phyloP scores from a whole-genome alignment of 1,140 invertebrate genomes.

The Drosophila busckii region DNA sequence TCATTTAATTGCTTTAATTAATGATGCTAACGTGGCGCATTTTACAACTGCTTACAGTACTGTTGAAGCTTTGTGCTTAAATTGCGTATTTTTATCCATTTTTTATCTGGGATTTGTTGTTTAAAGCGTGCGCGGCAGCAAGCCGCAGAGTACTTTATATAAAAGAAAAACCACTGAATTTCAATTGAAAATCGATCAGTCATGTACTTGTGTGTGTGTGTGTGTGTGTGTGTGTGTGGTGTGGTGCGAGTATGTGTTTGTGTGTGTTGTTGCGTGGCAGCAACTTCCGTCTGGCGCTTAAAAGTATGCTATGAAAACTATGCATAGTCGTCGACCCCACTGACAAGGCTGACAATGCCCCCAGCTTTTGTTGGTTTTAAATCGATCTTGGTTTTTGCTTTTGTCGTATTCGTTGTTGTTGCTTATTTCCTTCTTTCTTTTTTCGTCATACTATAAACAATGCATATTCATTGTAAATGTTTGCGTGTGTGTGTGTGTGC shows the following conservation, averaged over 20 bases:
- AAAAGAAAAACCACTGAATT: conserved; percentile 60
- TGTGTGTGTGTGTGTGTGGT: conserved; percentile 7
- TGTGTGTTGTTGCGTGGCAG: conserved; percentile 29
- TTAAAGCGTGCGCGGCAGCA: conserved; percentile 9
- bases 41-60: not conserved
- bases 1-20: conserved; percentile 71
- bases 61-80: not conserved
- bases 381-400: conserved; percentile 2
- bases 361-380: conserved; percentile 19
- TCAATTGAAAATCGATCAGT: conserved; percentile 70
- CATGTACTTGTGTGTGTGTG: conserved; percentile 7
- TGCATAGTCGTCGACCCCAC: conserved; percentile 11
- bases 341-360: not conserved
- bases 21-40: conserved; percentile 33
- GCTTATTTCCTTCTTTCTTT: conserved; percentile 1
- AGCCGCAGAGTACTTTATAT: conserved; percentile 21
- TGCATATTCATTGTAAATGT: conserved; percentile 32
- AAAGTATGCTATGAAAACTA: conserved; percentile 60
- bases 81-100: conserved; percentile 3
- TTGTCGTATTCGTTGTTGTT: no score
- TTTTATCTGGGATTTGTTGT: not conserved
- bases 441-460: conserved; percentile 43
- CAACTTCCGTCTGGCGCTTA: conserved; percentile 44
- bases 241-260: conserved; percentile 4
- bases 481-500: conserved; percentile 14